Conservation (phyloP, 2,113 vertebrate genomes). For the Ginglymostoma cirratum region DNA sequence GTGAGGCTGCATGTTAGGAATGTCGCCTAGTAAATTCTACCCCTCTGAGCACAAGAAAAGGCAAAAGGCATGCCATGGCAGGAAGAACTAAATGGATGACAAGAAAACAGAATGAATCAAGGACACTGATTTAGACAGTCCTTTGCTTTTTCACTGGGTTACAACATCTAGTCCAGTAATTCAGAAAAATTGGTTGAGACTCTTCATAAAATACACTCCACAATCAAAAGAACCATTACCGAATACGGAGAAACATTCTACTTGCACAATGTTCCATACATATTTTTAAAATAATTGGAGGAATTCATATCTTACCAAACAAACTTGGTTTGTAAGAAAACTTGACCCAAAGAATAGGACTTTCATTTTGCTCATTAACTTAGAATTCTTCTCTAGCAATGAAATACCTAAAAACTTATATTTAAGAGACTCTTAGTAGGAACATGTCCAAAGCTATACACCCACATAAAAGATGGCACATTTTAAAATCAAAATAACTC, state of each 20-base stretch:
- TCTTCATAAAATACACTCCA: not conserved
- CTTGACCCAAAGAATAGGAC: not conserved
- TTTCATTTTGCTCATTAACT: not conserved
- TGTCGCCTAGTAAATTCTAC: not conserved
- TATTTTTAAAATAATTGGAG: not conserved
- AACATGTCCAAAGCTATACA: not conserved
- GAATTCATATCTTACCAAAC: not conserved
- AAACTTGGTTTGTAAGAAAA: not conserved
- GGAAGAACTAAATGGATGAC: not conserved
- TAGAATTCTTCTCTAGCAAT: not conserved
- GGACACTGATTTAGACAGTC: not conserved
- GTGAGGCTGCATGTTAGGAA: not conserved
- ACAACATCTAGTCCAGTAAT: not conserved
- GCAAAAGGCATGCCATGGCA: not conserved
- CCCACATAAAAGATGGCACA: not conserved
- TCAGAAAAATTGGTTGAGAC: not conserved
- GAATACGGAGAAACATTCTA: not conserved
- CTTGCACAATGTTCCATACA: not conserved
- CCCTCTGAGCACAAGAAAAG: not conserved
- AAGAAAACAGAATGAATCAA: not conserved
- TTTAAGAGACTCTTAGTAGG: not conserved
- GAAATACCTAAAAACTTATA: not conserved
- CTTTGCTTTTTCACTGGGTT: not conserved
- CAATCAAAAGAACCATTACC: not conserved
- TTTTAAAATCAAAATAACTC: no score